phyloP scores from a whole-genome alignment of 2,113 vertebrate species.

The Pseudorectes ferrugineus region DNA sequence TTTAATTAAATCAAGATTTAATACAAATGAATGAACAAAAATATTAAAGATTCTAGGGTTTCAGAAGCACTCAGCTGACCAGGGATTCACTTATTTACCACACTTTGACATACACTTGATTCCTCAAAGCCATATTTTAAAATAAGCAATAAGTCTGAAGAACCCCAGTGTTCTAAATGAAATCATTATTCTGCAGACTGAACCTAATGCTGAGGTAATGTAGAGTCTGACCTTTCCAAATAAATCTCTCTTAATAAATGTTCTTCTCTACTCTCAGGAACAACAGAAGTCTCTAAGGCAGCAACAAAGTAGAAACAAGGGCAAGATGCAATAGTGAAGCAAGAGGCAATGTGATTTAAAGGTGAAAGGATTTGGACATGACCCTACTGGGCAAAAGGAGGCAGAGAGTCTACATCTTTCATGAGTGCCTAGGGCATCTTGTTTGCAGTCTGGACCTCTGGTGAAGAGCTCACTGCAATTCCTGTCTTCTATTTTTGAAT shows the following conservation, averaged over 20 bases:
- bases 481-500: neutral
- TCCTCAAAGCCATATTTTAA: conserved; percentile 28
- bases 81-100: neutral
- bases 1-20: neutral
- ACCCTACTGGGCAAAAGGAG: neutral
- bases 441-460: neutral
- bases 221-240: conserved; percentile 48
- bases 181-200: conserved; percentile 57
- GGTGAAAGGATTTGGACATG: conserved; percentile 18
- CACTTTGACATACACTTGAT: neutral
- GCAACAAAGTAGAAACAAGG: neutral
- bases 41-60: neutral
- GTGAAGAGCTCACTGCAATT: neutral
- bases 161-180: conserved; percentile 6
- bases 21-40: neutral
- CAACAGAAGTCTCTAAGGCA: conserved; percentile 29
- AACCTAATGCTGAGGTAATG: conserved; percentile 54
- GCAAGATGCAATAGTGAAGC: conserved; percentile 5
- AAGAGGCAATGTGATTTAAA: conserved; percentile 27
- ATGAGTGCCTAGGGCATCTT: neutral
- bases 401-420: conserved; percentile 22
- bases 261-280: neutral
- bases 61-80: neutral
- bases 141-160: neutral
- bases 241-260: conserved; percentile 50